Percentiles rank a stretch among this genome's conserved stretches.
These are phyloP conservation scores for Oncopodura yosiiana DNA, from an alignment of 1,140 invertebrate species.

Conservation along the genomic window DNA sequence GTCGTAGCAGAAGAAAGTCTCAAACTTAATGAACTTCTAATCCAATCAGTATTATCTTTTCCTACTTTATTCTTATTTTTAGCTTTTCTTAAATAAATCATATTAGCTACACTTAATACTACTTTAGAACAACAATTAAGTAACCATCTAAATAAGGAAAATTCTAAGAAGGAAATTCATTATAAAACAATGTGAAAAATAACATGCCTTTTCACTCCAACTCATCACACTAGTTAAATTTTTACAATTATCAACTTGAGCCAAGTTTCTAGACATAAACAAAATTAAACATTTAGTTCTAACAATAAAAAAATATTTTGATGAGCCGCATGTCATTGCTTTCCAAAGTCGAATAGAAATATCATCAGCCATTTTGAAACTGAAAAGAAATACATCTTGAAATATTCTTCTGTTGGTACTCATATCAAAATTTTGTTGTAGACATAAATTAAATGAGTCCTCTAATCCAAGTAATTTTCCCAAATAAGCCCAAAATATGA, in stretches of 20 bases:
- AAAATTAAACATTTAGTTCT: conserved; percentile 18
- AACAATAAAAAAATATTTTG: conserved; percentile 19
- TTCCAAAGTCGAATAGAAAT: conserved; percentile 11
- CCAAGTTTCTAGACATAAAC: conserved; percentile 21
- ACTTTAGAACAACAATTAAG: conserved; percentile 2
- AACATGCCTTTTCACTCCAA: conserved; percentile 9
- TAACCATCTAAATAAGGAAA: neutral
- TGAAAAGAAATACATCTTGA: conserved; percentile 24
- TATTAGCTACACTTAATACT: conserved; percentile 4
- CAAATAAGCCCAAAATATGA: conserved; percentile 33
- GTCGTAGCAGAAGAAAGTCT: too few species aligned
- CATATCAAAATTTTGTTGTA: conserved; percentile 20
- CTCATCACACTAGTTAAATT: neutral
- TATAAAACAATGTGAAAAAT: conserved; percentile 9
- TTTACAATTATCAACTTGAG: conserved; percentile 5
- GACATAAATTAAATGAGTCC: conserved; percentile 28
- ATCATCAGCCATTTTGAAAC: conserved; percentile 16
- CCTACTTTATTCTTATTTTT: neutral
- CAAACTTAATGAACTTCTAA: too few species aligned
- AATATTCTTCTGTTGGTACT: conserved; percentile 22
- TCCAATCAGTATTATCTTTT: too few species aligned
- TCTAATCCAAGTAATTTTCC: conserved; percentile 27
- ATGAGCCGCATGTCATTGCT: conserved; percentile 17
- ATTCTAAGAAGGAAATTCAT: neutral
- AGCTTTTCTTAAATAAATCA: neutral